These are phyloP conservation scores for Patella pellucida DNA, from an alignment of 2,888 invertebrate species.

Conservation along the genomic window DNA sequence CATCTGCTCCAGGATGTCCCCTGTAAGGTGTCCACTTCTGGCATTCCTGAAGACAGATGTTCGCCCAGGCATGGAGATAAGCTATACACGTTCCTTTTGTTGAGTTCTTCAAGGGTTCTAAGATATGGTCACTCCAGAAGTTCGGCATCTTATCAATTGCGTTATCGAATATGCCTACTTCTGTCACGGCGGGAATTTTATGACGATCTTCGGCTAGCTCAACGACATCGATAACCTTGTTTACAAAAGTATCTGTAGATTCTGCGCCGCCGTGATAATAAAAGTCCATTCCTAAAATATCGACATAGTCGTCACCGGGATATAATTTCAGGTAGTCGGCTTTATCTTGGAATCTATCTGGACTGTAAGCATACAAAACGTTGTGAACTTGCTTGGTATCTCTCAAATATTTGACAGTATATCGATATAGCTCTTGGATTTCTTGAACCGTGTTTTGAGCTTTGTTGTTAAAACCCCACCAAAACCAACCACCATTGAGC, in stretches of 20 bases:
- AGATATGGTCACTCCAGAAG: slow-evolving; percentile 34
- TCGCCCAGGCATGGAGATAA: slow-evolving; percentile 35
- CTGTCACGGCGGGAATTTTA: slow-evolving; percentile 39
- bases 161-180: slow-evolving; percentile 29
- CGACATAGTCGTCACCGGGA: slow-evolving; percentile 37
- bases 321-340: slow-evolving; percentile 32
- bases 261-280: slow-evolving; percentile 27
- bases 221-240: slow-evolving; percentile 21
- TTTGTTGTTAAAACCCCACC: slow-evolving; percentile 34
- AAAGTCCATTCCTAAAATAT: slow-evolving; percentile 34
- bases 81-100: slow-evolving; percentile 23
- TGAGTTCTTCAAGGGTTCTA: slow-evolving; percentile 25
- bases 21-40: slow-evolving; percentile 26
- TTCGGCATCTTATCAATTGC: slow-evolving; percentile 28
- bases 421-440: slow-evolving; percentile 32
- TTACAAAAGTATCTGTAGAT: slow-evolving; percentile 10
- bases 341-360: slow-evolving; percentile 23
- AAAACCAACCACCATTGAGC: slow-evolving; percentile 19
- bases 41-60: slow-evolving; percentile 21
- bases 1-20: slow-evolving; percentile 25
- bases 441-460: slow-evolving; percentile 29
- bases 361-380: slow-evolving; percentile 36
- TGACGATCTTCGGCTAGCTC: slow-evolving; percentile 26
- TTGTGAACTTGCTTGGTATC: slow-evolving; percentile 36
- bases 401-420: slow-evolving; percentile 33